Percentiles rank a stretch among this genome's conserved stretches.
These are phyloP conservation scores for Merops nubicus DNA, from an alignment of 2,113 vertebrate species.

Conservation along the genomic window DNA sequence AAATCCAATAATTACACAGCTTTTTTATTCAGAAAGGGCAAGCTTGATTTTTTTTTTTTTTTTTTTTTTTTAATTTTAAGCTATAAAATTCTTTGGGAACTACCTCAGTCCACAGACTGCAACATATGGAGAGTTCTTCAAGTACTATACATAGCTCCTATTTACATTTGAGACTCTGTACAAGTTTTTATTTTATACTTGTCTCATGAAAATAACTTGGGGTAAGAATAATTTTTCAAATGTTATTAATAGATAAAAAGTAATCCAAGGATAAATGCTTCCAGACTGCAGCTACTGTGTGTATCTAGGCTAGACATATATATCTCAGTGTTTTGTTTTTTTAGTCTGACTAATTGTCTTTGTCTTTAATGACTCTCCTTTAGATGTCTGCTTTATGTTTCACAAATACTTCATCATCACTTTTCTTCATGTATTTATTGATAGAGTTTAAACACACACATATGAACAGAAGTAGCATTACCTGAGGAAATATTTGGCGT, in stretches of 20 bases:
- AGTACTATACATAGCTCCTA: background rate
- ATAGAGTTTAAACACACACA: background rate
- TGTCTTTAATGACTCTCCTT: conserved; percentile 60
- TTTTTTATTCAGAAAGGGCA: background rate
- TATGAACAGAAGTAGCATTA: background rate
- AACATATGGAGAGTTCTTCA: background rate
- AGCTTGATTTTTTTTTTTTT: background rate
- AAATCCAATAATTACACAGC: background rate
- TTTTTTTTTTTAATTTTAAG: background rate
- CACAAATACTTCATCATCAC: conserved; percentile 59
- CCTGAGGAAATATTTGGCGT: background rate
- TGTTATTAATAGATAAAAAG: conserved; percentile 68
- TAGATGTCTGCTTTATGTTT: conserved; percentile 63
- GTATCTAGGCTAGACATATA: conserved; percentile 61
- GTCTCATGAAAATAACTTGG: conserved; percentile 47
- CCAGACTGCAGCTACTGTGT: conserved; percentile 68
- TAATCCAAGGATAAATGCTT: conserved; percentile 67
- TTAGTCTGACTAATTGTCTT: conserved; percentile 72
- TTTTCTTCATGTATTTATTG: conserved; percentile 52
- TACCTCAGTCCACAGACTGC: background rate
- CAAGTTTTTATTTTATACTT: conserved; percentile 41
- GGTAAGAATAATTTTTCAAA: conserved; percentile 51
- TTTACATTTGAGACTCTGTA: background rate
- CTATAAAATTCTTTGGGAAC: background rate
- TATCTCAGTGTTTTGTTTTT: conserved; percentile 65